Conservation (phyloP, 2,113 vertebrate species). For the Caranx ignobilis region DNA sequence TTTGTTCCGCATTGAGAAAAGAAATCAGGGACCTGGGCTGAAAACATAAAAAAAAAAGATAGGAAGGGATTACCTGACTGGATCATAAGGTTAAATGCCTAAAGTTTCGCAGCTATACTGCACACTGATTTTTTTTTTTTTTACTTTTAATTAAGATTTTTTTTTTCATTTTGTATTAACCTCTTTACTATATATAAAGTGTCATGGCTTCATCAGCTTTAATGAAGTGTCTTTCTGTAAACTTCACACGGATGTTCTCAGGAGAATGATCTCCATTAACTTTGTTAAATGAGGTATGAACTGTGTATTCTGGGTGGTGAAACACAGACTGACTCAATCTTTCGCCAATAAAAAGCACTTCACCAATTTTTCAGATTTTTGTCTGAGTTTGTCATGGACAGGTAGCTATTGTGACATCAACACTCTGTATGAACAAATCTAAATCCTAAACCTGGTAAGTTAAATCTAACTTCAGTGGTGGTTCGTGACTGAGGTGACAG, state of each 20-base stretch:
- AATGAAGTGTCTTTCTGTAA: conserved; percentile 10
- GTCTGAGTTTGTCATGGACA: neutral
- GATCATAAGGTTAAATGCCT: neutral
- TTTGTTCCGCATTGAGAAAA: neutral
- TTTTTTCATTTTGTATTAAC: neutral
- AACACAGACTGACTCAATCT: neutral
- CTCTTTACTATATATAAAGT: neutral
- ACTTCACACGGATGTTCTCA: neutral
- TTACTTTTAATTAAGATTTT: neutral
- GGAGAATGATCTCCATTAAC: neutral
- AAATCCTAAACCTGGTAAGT: neutral
- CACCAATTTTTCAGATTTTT: neutral
- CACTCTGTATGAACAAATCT: neutral
- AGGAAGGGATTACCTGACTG: conserved; percentile 2
- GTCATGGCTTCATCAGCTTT: neutral
- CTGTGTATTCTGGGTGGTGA: neutral
- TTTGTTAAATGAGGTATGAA: neutral
- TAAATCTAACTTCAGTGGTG: no score
- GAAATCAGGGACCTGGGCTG: neutral
- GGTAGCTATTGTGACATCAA: neutral
- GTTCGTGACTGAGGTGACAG: no score
- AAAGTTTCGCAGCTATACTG: neutral
- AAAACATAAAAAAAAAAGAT: neutral
- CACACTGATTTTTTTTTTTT: no score
- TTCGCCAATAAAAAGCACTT: neutral